Evolutionary conservation across 1,140 invertebrate genomes (phyloP).

Genomic region (fruit fly (Drosophila melanogaster)): DNA sequence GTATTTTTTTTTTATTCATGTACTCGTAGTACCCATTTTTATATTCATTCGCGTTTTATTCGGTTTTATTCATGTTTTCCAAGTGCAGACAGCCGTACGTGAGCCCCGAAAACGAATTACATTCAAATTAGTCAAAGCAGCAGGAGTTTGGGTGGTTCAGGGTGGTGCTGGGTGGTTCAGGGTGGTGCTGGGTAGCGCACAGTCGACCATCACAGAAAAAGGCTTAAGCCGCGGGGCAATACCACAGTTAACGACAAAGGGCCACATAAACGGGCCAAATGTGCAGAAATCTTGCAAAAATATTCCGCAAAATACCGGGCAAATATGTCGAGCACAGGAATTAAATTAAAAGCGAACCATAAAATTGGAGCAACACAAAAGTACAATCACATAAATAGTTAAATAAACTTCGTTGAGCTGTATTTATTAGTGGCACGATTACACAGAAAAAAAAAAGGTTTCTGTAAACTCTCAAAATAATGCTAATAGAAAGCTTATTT

Average conservation of each 20-base stretch:
- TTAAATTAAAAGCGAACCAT: slow-evolving; percentile 11
- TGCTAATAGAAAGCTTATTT: no score
- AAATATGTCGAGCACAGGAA: slow-evolving; percentile 41
- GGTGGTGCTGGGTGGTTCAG: background rate
- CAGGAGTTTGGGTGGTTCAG: background rate
- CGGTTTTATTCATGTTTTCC: slow-evolving; percentile 46
- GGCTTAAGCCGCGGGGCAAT: slow-evolving; percentile 16
- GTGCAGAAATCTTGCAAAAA: slow-evolving; percentile 46
- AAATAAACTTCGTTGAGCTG: no score
- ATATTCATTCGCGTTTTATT: slow-evolving; percentile 36
- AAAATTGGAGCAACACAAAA: background rate
- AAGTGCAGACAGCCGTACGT: slow-evolving; percentile 56
- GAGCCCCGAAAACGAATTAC: slow-evolving; percentile 60
- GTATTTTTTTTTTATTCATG: background rate
- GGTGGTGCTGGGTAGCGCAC: background rate
- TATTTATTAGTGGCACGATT: no score
- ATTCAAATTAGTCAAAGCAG: slow-evolving; percentile 70
- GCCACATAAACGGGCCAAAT: slow-evolving; percentile 39
- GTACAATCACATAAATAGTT: background rate
- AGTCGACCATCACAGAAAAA: slow-evolving; percentile 4
- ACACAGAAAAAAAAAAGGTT: no score
- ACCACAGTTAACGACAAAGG: slow-evolving; percentile 52
- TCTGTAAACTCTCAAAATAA: no score
- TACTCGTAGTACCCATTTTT: slow-evolving; percentile 4
- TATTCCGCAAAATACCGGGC: slow-evolving; percentile 3